A percentile compares a stretch with the other conserved stretches of the same genome.
Evolutionary conservation across 2,113 vertebrate genomes (phyloP).

Genomic region (human): DNA sequence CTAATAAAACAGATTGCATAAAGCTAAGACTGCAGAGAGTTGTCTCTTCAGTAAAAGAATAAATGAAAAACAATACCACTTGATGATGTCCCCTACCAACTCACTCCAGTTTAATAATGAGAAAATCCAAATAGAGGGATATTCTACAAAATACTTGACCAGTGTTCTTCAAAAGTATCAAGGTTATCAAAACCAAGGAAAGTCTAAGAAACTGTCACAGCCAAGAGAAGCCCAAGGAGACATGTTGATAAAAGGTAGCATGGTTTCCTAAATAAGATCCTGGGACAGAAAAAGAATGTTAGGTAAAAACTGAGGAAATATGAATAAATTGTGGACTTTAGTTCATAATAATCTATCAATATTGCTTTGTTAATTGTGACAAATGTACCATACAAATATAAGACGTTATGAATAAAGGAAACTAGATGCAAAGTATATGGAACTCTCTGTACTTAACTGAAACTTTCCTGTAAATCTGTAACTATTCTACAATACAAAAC

Average conservation of each 20-base stretch:
- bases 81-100: not conserved
- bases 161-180: not conserved
- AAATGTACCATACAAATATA: not conserved
- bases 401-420: not conserved
- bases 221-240: not conserved
- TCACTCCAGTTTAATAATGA: not conserved
- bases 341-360: not conserved
- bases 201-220: not conserved
- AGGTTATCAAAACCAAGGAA: not conserved
- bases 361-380: not conserved
- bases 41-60: not conserved
- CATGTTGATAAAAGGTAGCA: not conserved
- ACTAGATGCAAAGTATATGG: not conserved
- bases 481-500: not conserved
- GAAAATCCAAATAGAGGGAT: not conserved
- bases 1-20: not conserved
- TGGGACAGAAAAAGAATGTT: not conserved
- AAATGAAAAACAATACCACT: not conserved
- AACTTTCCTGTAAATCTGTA: constrained; percentile 7
- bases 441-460: not conserved
- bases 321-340: not conserved
- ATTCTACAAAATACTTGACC: not conserved
- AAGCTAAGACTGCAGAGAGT: not conserved
- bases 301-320: not conserved
- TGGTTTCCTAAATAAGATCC: not conserved